Base-by-base conservation (phyloP, 2,888 invertebrate genomes). In the Apocheima hispidaria region DNA sequence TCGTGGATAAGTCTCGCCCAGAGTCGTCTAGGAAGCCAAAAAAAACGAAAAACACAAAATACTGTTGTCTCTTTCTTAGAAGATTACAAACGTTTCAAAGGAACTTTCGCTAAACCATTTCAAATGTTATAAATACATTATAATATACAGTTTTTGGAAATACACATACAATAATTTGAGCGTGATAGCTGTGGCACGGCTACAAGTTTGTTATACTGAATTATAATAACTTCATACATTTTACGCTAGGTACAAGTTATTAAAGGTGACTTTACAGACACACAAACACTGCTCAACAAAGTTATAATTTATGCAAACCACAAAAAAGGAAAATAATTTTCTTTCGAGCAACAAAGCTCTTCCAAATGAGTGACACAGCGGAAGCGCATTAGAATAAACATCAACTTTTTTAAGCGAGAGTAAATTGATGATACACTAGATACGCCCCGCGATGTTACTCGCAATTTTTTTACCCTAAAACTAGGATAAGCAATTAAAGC, bases 361-460 rank as follows among this genome's bases (percentile, higher is more conserved):
- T 61, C 65, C 58, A 61, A 56, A 56, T 53, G 62, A 62, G 59
- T 61, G 69, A 68, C 63, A 60, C 10, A 64, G 48, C 64, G 65
- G 66, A 63, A 62, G 55, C 69, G 63, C 73, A 76, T 74, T 73
- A 73, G 63, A 77, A 79, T 79, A 76, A 73, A 73, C 66, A 65
- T 63, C 66, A 58, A 53, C 66, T 57, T 63, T 62, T 63, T 70
- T 73, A 77, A 71, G 70, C 71, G 72, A 68, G 72, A 57, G 69
- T 75, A 74, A 81, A 75, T 78, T 78, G 80, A 79, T 80, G 75
- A 77, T 78, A 75, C 78, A 78, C 28, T 46, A 28, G 28, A 18
- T 12, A 1, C n/a, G 30, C 4, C 4, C 30, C 4, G 16, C 18
- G 30, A 7, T 18, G 4, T 30, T 26, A 23, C 26, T n/a, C 26